Conservation (phyloP, 2,888 invertebrate genomes). For the Spodoptera picta region DNA sequence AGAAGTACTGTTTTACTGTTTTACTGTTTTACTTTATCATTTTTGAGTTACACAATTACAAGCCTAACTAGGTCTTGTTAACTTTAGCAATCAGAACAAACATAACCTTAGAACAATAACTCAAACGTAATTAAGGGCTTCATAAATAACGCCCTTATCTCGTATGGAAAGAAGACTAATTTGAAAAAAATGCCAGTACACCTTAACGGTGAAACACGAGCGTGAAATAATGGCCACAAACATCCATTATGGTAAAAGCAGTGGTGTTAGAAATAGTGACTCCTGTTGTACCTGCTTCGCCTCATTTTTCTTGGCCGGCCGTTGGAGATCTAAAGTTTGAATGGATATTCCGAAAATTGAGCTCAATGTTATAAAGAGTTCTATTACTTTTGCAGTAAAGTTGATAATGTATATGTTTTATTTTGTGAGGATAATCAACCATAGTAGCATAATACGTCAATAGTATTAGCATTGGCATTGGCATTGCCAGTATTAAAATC, state of each 20-base stretch:
- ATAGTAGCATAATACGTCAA: no score
- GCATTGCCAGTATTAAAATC: no score
- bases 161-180: slow-evolving; percentile 58
- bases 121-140: slow-evolving; percentile 52
- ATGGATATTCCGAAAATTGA: slow-evolving; percentile 34
- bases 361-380: neutral
- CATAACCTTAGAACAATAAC: slow-evolving; percentile 26
- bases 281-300: slow-evolving; percentile 62
- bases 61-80: slow-evolving; percentile 29
- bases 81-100: slow-evolving; percentile 19
- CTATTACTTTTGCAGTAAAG: no score
- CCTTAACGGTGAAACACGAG: slow-evolving; percentile 57
- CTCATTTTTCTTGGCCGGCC: slow-evolving; percentile 69
- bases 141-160: slow-evolving; percentile 57
- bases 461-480: no score
- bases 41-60: slow-evolving; percentile 3
- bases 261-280: slow-evolving; percentile 70
- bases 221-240: slow-evolving; percentile 57
- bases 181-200: slow-evolving; percentile 61
- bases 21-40: no score
- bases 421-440: no score
- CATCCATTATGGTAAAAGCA: slow-evolving; percentile 76
- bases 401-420: no score
- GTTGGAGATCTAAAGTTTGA: slow-evolving; percentile 44
- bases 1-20: no score